Evolutionary conservation across 2,888 invertebrate genomes (phyloP).

Genomic region (Lithodes maja): DNA sequence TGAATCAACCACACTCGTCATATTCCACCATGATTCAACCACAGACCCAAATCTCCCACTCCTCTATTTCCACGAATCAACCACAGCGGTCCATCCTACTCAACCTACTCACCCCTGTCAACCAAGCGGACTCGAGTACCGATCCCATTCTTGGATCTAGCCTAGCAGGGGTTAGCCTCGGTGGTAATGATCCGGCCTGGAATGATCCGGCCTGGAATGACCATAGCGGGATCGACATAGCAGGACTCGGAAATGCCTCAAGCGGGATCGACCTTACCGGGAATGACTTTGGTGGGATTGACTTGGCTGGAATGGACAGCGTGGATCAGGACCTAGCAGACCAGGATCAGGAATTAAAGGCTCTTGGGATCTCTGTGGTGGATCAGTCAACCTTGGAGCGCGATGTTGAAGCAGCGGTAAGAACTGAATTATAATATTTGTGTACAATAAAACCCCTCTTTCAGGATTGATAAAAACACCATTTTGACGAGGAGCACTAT

Average conservation of each 20-base stretch:
- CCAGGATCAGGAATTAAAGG: constrained; percentile 53
- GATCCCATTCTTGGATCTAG: too few species aligned
- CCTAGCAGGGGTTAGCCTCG: too few species aligned
- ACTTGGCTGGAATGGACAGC: not conserved
- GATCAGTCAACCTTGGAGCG: constrained; percentile 58
- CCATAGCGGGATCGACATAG: not conserved
- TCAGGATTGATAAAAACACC: not conserved
- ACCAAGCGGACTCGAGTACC: too few species aligned
- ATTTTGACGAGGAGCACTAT: not conserved
- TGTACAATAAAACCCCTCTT: not conserved
- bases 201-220: not conserved
- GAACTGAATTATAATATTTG: not conserved
- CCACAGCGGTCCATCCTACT: too few species aligned
- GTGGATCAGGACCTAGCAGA: constrained; percentile 43
- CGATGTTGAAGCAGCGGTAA: constrained; percentile 61
- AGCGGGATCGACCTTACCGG: not conserved
- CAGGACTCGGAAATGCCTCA: not conserved
- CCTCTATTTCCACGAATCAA: too few species aligned
- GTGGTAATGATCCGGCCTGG: too few species aligned
- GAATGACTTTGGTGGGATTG: not conserved
- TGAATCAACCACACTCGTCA: too few species aligned
- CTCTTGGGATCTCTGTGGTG: constrained; percentile 56
- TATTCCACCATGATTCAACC: too few species aligned
- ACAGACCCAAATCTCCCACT: too few species aligned
- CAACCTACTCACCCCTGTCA: too few species aligned